Conservation (phyloP, 2,797 vertebrate species). For the Periparus ater region DNA sequence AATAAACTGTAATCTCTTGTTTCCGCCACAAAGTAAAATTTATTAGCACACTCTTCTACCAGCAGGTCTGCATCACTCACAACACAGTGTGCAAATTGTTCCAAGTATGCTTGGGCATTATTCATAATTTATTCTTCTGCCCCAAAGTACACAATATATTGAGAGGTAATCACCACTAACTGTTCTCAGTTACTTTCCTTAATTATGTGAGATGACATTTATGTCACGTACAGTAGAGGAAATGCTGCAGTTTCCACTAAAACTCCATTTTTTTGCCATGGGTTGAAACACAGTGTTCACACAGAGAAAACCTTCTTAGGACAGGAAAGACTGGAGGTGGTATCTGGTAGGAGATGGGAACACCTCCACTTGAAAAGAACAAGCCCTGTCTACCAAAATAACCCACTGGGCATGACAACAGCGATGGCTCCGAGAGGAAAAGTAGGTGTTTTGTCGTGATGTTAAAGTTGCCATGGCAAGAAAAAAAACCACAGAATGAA, state of each 20-base stretch:
- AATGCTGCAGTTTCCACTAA: slow-evolving; percentile 26
- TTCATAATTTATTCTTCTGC: slow-evolving; percentile 70
- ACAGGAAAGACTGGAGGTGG: slow-evolving; percentile 50
- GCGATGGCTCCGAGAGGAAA: slow-evolving; percentile 9
- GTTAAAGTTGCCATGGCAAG: slow-evolving; percentile 59
- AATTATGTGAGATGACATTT: slow-evolving; percentile 45
- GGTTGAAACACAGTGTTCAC: not conserved
- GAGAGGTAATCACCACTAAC: slow-evolving; percentile 61
- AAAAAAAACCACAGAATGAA: slow-evolving; percentile 30
- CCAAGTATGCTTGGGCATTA: slow-evolving; percentile 55
- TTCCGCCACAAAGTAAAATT: slow-evolving; percentile 70
- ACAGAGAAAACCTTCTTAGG: slow-evolving; percentile 25
- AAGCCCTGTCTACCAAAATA: slow-evolving; percentile 58
- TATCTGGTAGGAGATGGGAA: slow-evolving; percentile 54
- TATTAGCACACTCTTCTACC: slow-evolving; percentile 58
- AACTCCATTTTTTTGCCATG: not conserved
- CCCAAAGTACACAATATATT: slow-evolving; percentile 65
- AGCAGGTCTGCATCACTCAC: slow-evolving; percentile 56
- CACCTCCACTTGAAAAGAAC: slow-evolving; percentile 63
- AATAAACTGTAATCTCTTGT: slow-evolving; percentile 73
- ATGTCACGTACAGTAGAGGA: slow-evolving; percentile 23
- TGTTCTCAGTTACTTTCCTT: slow-evolving; percentile 25
- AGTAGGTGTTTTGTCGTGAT: slow-evolving; percentile 62
- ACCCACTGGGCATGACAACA: slow-evolving; percentile 49
- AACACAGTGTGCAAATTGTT: slow-evolving; percentile 52